Conservation (phyloP, 2,113 vertebrate genomes). For the Seriola aureovittata region DNA sequence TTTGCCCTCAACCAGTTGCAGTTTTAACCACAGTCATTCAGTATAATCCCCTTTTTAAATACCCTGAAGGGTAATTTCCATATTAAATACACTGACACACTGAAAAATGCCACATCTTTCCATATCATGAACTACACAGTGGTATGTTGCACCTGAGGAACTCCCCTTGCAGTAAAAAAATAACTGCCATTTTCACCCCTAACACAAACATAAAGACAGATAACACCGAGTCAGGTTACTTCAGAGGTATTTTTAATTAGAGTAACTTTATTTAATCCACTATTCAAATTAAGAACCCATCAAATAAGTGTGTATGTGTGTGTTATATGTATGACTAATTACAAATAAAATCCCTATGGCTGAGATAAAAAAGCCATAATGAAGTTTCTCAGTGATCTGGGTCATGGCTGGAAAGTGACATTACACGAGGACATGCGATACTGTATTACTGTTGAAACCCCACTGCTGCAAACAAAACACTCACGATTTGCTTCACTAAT, state of each 20-base stretch:
- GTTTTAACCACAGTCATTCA: not conserved
- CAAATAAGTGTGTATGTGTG: not conserved
- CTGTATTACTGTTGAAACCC: slow-evolving; percentile 4
- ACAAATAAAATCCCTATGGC: slow-evolving; percentile 10
- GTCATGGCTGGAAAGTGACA: slow-evolving; percentile 3
- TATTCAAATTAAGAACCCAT: slow-evolving; percentile 28
- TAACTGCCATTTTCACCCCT: not conserved
- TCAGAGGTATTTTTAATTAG: slow-evolving; percentile 48
- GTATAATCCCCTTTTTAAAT: not conserved
- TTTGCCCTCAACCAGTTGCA: not conserved
- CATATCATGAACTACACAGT: not conserved
- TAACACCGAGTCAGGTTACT: slow-evolving; percentile 1
- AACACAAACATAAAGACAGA: not conserved
- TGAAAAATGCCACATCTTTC: not conserved
- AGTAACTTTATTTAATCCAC: slow-evolving; percentile 22
- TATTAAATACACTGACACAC: not conserved
- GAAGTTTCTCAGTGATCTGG: slow-evolving; percentile 9
- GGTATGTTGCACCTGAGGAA: not conserved
- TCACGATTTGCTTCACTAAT: not conserved
- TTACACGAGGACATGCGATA: slow-evolving; percentile 14
- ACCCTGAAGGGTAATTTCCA: not conserved
- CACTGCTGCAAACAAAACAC: not conserved
- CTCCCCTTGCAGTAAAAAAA: not conserved
- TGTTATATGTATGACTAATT: not conserved
- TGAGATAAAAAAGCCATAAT: slow-evolving; percentile 23